Conservation (phyloP, 2,888 invertebrate genomes). For the Phortica magna region DNA sequence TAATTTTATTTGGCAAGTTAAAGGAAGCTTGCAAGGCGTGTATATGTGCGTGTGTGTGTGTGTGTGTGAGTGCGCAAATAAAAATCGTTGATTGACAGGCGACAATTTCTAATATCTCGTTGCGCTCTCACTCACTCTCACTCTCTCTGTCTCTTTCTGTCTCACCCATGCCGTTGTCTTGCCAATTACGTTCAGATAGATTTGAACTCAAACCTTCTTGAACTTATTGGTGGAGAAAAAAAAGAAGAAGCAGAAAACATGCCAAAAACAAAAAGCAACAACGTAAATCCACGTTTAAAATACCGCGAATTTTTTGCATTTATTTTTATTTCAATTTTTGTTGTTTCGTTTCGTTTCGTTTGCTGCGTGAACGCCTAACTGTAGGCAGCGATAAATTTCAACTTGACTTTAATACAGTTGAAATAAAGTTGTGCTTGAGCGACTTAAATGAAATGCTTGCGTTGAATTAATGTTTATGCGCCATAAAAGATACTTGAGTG, state of each 20-base stretch:
- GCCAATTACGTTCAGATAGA: conserved; percentile 24
- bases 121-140: background rate
- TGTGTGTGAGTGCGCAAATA: conserved; percentile 9
- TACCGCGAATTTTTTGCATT: no score
- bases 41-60: background rate
- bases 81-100: conserved; percentile 18
- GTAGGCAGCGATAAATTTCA: conserved; percentile 66
- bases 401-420: conserved; percentile 45
- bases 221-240: background rate
- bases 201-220: background rate
- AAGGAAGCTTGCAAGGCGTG: background rate
- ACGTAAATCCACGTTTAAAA: no score
- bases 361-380: conserved; percentile 25
- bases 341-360: conserved; percentile 11
- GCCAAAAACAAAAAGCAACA: conserved; percentile 1
- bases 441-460: background rate
- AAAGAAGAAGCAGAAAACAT: background rate
- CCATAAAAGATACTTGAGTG: background rate
- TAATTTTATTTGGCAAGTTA: conserved; percentile 16
- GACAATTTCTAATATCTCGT: conserved; percentile 1
- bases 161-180: background rate
- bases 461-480: conserved; percentile 28
- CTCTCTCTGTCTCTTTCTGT: background rate
- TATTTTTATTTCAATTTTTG: background rate
- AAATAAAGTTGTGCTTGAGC: background rate